Conservation (phyloP, 1,140 invertebrate genomes). For the Macrobrachium nipponense region DNA sequence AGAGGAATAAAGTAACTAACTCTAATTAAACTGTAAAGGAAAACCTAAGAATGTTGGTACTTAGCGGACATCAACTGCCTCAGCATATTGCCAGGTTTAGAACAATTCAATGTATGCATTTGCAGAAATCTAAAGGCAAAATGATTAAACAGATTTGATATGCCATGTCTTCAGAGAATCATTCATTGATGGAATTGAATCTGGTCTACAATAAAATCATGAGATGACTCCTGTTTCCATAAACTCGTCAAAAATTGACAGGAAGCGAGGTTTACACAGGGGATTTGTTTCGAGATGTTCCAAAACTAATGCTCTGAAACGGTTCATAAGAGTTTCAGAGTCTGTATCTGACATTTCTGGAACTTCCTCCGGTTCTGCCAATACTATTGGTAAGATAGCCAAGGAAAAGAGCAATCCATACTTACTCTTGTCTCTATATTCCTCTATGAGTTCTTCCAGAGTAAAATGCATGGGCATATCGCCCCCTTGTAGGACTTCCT, state of each 20-base stretch:
- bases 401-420: neutral
- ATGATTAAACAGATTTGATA: too few relatives aligned
- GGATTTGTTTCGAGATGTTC: neutral
- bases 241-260: conserved; percentile 10
- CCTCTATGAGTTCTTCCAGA: neutral
- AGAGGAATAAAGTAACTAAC: too few relatives aligned
- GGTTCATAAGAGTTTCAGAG: neutral
- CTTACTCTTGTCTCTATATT: neutral
- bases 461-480: neutral
- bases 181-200: too few relatives aligned
- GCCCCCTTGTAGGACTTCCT: neutral
- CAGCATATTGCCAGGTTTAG: too few relatives aligned
- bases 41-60: too few relatives aligned
- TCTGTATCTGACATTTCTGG: neutral
- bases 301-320: neutral
- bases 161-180: too few relatives aligned
- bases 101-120: too few relatives aligned
- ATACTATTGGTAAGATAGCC: neutral
- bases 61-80: too few relatives aligned
- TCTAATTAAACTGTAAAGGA: too few relatives aligned
- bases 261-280: neutral
- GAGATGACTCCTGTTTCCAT: neutral
- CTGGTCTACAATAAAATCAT: neutral
- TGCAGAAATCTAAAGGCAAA: too few relatives aligned
- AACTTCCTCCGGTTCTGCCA: neutral